Conservation (phyloP, 2,888 invertebrate species). For the Catocala fraxini region DNA sequence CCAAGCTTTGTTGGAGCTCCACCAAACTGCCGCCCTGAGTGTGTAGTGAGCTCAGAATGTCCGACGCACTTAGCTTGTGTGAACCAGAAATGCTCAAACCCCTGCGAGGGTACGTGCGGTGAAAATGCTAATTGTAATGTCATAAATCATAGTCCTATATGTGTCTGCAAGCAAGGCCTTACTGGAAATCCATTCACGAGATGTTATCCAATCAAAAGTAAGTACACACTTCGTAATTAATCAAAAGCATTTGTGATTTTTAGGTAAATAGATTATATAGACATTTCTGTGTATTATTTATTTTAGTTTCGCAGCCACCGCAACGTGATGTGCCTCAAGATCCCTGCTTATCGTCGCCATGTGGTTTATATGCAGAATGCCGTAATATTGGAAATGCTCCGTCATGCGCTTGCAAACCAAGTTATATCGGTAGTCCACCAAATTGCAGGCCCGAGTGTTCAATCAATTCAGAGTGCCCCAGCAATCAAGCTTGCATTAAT, state of each 20-base stretch:
- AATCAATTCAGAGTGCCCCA: slow-evolving; percentile 90
- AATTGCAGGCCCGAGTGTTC: slow-evolving; percentile 91
- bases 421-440: slow-evolving; percentile 89
- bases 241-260: not conserved
- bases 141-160: slow-evolving; percentile 91
- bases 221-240: slow-evolving; percentile 32
- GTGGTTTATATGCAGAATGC: slow-evolving; percentile 90
- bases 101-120: slow-evolving; percentile 89
- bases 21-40: slow-evolving; percentile 91
- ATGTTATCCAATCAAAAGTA: slow-evolving; percentile 88
- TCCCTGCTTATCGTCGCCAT: slow-evolving; percentile 91
- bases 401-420: slow-evolving; percentile 88
- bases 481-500: slow-evolving; percentile 89
- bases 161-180: slow-evolving; percentile 90
- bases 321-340: slow-evolving; percentile 66
- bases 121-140: slow-evolving; percentile 89
- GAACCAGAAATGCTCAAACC: slow-evolving; percentile 91
- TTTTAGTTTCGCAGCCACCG: slow-evolving; percentile 74
- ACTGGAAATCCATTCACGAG: slow-evolving; percentile 93
- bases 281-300: no score
- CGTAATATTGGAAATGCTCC: slow-evolving; percentile 85
- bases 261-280: no score
- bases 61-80: slow-evolving; percentile 89
- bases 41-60: slow-evolving; percentile 91
- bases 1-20: slow-evolving; percentile 90